Evolutionary conservation across 2,113 vertebrate genomes (phyloP).

Genomic region (Sorex fumeus): DNA sequence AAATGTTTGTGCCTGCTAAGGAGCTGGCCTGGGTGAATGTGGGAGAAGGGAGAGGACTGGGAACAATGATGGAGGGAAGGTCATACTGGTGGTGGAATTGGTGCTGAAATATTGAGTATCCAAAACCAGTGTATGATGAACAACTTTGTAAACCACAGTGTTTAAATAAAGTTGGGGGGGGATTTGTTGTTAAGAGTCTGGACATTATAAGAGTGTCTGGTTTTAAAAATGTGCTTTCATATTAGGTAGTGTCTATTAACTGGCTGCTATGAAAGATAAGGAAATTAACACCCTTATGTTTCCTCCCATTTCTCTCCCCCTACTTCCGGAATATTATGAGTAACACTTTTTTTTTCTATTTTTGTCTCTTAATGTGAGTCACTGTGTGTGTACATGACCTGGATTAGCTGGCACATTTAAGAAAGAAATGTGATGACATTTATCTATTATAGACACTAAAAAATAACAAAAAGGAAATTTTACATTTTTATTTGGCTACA

Average conservation of each 20-base stretch:
- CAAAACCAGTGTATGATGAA: too few species aligned
- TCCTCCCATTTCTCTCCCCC: slow-evolving; percentile 19
- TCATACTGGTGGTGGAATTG: too few species aligned
- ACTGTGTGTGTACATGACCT: slow-evolving; percentile 54
- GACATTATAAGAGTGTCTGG: not conserved
- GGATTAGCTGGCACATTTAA: slow-evolving; percentile 59
- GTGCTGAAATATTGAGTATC: too few species aligned
- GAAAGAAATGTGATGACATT: slow-evolving; percentile 63
- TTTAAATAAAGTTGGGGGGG: too few species aligned
- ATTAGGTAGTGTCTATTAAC: slow-evolving; percentile 52
- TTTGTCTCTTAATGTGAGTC: slow-evolving; percentile 74
- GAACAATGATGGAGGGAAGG: too few species aligned
- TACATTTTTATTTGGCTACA: slow-evolving; percentile 34
- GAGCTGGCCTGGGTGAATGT: too few species aligned
- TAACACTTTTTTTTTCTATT: slow-evolving; percentile 73
- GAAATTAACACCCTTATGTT: slow-evolving; percentile 47
- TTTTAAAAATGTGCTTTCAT: not conserved
- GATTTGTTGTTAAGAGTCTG: not conserved
- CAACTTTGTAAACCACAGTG: too few species aligned
- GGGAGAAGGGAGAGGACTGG: too few species aligned
- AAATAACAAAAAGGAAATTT: slow-evolving; percentile 57
- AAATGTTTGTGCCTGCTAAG: too few species aligned
- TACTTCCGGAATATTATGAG: slow-evolving; percentile 70
- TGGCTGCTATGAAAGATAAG: slow-evolving; percentile 63
- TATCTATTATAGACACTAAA: slow-evolving; percentile 50